Conservation (phyloP, 2,797 vertebrate genomes). For the Ctenosaura bakeri region DNA sequence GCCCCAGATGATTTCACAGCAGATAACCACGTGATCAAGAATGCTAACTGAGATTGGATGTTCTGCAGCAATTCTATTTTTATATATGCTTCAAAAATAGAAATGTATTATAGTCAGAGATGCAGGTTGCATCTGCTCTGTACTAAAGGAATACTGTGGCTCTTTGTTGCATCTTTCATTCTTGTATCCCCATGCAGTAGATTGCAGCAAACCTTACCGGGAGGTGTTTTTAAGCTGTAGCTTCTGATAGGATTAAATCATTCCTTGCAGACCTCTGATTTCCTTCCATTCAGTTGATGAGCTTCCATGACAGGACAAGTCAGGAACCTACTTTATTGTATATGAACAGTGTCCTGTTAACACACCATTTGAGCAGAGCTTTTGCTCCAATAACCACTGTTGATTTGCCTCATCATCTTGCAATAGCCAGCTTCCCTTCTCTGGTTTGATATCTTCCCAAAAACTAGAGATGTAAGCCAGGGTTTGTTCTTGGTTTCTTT, state of each 20-base stretch:
- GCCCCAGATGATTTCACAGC: conserved; percentile 11
- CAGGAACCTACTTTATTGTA: too few species aligned
- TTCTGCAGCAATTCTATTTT: background rate
- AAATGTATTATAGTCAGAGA: conserved; percentile 3
- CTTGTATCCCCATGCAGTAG: background rate
- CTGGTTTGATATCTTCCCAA: too few species aligned
- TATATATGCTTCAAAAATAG: background rate
- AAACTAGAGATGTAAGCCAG: too few species aligned
- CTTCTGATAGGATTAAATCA: background rate
- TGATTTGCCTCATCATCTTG: too few species aligned
- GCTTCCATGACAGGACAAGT: too few species aligned
- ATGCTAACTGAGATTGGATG: background rate
- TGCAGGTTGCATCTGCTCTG: conserved; percentile 53
- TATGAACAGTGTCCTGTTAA: too few species aligned
- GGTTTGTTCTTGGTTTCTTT: too few species aligned
- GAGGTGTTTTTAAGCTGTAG: rapidly evolving
- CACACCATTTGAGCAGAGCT: too few species aligned
- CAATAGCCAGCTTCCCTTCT: too few species aligned
- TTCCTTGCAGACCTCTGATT: rapidly evolving
- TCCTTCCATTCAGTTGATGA: background rate
- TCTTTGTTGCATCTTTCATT: background rate
- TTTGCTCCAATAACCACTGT: too few species aligned
- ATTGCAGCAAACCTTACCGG: too few species aligned
- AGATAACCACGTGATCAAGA: background rate
- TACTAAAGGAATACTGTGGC: conserved; percentile 47